These are phyloP conservation scores for Neodiprion lecontei DNA, from an alignment of 1,140 invertebrate species.

Conservation along the genomic window DNA sequence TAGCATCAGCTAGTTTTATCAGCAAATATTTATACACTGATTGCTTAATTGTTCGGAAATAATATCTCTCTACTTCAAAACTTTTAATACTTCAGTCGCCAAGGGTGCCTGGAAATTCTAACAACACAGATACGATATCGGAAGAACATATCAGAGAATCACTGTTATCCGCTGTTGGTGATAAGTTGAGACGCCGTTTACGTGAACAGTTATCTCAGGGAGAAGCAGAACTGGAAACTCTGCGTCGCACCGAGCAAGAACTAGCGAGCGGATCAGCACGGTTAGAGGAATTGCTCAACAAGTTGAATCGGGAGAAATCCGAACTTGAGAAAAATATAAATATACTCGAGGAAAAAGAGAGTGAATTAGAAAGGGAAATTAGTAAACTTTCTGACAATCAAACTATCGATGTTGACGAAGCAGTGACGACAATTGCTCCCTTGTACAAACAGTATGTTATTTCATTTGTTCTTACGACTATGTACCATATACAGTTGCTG, in stretches of 20 bases:
- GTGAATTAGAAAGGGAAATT: slow-evolving; percentile 84
- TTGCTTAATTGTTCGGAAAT: neutral
- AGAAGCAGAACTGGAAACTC: slow-evolving; percentile 90
- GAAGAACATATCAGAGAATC: slow-evolving; percentile 96
- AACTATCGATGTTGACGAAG: slow-evolving; percentile 93
- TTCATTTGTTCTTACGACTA: slow-evolving; percentile 9
- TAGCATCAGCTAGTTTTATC: no score
- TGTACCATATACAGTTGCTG: slow-evolving; percentile 1
- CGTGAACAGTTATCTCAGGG: slow-evolving; percentile 90
- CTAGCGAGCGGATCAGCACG: slow-evolving; percentile 84
- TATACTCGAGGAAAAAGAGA: slow-evolving; percentile 84
- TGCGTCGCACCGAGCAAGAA: slow-evolving; percentile 89
- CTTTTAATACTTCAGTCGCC: slow-evolving; percentile 50
- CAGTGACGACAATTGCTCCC: slow-evolving; percentile 94
- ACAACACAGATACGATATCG: slow-evolving; percentile 81
- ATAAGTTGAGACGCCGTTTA: slow-evolving; percentile 86
- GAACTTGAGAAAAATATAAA: slow-evolving; percentile 87
- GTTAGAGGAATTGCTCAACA: slow-evolving; percentile 82
- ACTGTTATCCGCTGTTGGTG: slow-evolving; percentile 92
- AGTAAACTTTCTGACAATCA: slow-evolving; percentile 79
- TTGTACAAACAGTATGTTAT: slow-evolving; percentile 88
- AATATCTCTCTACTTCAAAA: neutral
- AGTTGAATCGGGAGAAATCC: slow-evolving; percentile 83
- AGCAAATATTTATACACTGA: neutral
- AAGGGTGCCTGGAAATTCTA: slow-evolving; percentile 58